Evolutionary conservation across 2,113 vertebrate species (phyloP).

Genomic region (Xenopus borealis): DNA sequence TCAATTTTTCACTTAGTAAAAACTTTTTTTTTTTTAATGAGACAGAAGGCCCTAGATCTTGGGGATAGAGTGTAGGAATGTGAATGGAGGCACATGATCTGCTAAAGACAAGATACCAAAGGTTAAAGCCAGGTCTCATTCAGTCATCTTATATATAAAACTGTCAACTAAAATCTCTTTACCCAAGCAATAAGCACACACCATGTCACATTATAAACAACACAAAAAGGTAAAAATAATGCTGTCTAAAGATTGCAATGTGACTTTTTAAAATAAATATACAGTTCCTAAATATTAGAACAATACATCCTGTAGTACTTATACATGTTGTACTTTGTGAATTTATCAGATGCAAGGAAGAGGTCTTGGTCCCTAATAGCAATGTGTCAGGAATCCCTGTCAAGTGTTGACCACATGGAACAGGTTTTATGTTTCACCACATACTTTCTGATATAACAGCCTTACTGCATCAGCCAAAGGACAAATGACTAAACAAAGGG

Average conservation of each 20-base stretch:
- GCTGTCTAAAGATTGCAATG: constrained; percentile 18
- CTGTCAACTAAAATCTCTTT: constrained; percentile 4
- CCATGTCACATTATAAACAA: constrained; percentile 17
- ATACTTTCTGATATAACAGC: not conserved
- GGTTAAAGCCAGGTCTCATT: constrained; percentile 57
- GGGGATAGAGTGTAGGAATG: constrained; percentile 75
- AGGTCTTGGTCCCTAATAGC: constrained; percentile 27
- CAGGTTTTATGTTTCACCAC: too few relatives aligned
- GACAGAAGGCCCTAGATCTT: constrained; percentile 73
- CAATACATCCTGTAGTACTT: constrained; percentile 28
- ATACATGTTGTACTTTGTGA: constrained; percentile 9
- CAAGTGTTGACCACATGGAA: not conserved
- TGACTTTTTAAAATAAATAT: constrained; percentile 26
- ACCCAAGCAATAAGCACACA: constrained; percentile 9
- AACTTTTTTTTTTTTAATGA: constrained; percentile 81
- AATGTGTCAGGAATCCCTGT: constrained; percentile 13
- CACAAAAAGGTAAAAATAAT: not conserved
- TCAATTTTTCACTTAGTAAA: constrained; percentile 80
- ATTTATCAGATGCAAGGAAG: constrained; percentile 9
- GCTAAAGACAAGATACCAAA: constrained; percentile 61
- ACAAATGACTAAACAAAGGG: not conserved
- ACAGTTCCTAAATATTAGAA: constrained; percentile 29
- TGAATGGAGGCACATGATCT: constrained; percentile 65
- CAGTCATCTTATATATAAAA: constrained; percentile 25
- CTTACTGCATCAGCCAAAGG: too few relatives aligned